Evolutionary conservation across 2,888 invertebrate species (phyloP).

Genomic region (Lissonota sp.): DNA sequence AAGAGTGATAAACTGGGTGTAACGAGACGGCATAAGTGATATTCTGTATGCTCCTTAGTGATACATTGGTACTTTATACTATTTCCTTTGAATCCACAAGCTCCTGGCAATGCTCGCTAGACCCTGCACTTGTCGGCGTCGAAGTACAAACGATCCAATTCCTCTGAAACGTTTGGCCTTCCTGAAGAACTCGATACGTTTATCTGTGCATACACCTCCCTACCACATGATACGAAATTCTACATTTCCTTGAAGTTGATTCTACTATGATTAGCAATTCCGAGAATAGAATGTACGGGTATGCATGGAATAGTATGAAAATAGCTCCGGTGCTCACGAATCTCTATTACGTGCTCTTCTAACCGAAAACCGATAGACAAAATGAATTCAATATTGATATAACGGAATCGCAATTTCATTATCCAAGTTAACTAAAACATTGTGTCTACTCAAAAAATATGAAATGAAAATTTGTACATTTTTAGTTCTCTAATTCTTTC

Average conservation of each 20-base stretch:
- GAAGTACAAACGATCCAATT: slow-evolving; percentile 40
- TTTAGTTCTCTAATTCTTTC: too few relatives aligned
- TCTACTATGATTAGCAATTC: slow-evolving; percentile 24
- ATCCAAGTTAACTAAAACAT: too few relatives aligned
- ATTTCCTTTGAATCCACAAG: background rate
- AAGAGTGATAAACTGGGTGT: background rate
- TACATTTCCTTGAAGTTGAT: background rate
- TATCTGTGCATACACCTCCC: slow-evolving; percentile 1
- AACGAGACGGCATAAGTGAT: slow-evolving; percentile 17
- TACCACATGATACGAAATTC: slow-evolving; percentile 20
- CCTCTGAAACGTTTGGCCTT: background rate
- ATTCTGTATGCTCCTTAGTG: slow-evolving; percentile 7
- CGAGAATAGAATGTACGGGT: slow-evolving; percentile 4
- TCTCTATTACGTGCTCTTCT: slow-evolving; percentile 17
- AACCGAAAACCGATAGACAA: slow-evolving; percentile 15
- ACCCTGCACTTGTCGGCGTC: background rate
- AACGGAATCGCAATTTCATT: too few relatives aligned
- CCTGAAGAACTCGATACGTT: slow-evolving; percentile 5
- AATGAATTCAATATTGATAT: too few relatives aligned
- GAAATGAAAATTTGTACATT: too few relatives aligned
- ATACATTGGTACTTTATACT: slow-evolving; percentile 29
- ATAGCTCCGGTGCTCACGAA: slow-evolving; percentile 24
- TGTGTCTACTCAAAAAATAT: too few relatives aligned
- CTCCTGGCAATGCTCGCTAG: background rate
- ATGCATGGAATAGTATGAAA: slow-evolving; percentile 9